Evolutionary conservation across 2,888 invertebrate genomes (phyloP).

Genomic region (Tenthredo distinguenda): DNA sequence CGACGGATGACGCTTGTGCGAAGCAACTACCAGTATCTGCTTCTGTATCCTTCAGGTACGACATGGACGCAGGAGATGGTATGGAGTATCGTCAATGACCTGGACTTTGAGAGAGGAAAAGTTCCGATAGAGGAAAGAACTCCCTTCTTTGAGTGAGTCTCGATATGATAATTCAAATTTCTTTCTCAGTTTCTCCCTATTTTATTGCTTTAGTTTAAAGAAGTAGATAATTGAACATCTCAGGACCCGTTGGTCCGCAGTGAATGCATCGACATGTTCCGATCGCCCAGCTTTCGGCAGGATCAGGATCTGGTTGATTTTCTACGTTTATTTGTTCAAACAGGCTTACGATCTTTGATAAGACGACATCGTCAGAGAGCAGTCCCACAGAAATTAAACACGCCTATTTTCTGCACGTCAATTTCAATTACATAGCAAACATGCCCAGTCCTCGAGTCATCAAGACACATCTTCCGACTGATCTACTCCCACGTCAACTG

Average conservation of each 20-base stretch:
- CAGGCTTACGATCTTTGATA: neutral
- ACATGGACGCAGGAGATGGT: slow-evolving; percentile 64
- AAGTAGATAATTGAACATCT: no score
- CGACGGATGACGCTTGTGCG: no score
- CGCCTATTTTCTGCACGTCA: slow-evolving; percentile 64
- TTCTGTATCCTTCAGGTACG: no score
- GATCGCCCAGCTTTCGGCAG: neutral
- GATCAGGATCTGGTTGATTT: neutral
- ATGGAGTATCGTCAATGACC: slow-evolving; percentile 84
- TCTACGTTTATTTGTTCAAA: neutral
- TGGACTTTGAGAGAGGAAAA: slow-evolving; percentile 82
- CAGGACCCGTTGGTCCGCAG: no score
- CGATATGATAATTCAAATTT: neutral
- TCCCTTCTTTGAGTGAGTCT: slow-evolving; percentile 80
- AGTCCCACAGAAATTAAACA: slow-evolving; percentile 56
- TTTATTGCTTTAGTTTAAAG: no score
- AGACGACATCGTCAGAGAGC: neutral
- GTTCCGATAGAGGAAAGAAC: slow-evolving; percentile 81
- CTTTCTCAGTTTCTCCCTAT: no score
- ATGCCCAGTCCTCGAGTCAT: slow-evolving; percentile 81
- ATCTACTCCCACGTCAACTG: slow-evolving; percentile 80
- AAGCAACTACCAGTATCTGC: no score
- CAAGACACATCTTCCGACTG: slow-evolving; percentile 84
- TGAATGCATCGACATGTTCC: no score
- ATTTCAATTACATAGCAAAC: slow-evolving; percentile 72